Evolutionary conservation across 2,888 invertebrate species (phyloP).

Genomic region (Ornithoptera alexandrae): DNA sequence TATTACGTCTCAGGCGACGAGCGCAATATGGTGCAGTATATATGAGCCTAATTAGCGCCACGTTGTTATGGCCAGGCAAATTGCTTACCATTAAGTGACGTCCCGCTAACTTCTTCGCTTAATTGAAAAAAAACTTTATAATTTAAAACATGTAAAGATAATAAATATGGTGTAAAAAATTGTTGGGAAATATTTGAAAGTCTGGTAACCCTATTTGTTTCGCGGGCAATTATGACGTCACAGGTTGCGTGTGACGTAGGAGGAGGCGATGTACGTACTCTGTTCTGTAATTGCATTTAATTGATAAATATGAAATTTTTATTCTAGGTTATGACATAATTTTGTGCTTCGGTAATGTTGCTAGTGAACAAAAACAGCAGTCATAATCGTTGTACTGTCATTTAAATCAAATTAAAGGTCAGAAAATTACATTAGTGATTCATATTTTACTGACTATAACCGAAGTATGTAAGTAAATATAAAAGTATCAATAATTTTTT

Average conservation of each 20-base stretch:
- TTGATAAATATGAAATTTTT: slow-evolving; percentile 1
- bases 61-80: too few relatives aligned
- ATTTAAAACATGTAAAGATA: background rate
- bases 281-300: slow-evolving; percentile 17
- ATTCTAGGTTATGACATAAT: background rate
- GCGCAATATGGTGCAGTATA: too few relatives aligned
- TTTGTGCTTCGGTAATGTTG: background rate
- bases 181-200: background rate
- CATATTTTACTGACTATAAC: too few relatives aligned
- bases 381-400: background rate
- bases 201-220: slow-evolving; percentile 28
- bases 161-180: background rate
- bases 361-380: background rate
- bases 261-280: slow-evolving; percentile 20
- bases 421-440: too few relatives aligned
- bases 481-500: too few relatives aligned
- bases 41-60: too few relatives aligned
- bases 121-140: too few relatives aligned
- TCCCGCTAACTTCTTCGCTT: too few relatives aligned
- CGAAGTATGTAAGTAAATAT: too few relatives aligned
- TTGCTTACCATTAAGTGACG: too few relatives aligned
- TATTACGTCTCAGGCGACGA: too few relatives aligned
- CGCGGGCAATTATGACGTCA: slow-evolving; percentile 47
- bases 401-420: background rate
- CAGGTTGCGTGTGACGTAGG: slow-evolving; percentile 38